These are phyloP conservation scores for Perca fluviatilis DNA, from an alignment of 2,113 vertebrate species.

Conservation along the genomic window DNA sequence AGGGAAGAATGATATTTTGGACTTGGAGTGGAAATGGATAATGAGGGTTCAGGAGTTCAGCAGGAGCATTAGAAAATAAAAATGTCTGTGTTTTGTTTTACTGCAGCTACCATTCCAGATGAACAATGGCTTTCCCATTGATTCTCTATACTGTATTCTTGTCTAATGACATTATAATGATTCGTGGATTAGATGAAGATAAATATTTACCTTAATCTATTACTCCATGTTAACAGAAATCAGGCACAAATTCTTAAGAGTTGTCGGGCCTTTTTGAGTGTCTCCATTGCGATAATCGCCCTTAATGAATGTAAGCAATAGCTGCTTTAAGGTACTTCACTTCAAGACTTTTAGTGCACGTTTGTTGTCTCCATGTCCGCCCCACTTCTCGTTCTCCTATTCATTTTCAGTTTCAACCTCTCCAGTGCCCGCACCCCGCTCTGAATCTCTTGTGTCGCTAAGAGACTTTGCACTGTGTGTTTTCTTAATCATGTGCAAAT, in stretches of 20 bases:
- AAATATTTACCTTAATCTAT: conserved; percentile 66
- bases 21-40: conserved; percentile 56
- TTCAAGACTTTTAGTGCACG: conserved; percentile 19
- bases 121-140: conserved; percentile 54
- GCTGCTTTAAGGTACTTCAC: conserved; percentile 38
- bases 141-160: conserved; percentile 59
- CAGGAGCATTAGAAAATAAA: conserved; percentile 64
- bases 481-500: conserved; percentile 82
- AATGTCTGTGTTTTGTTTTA: conserved; percentile 36
- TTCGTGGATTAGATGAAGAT: conserved; percentile 60
- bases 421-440: conserved; percentile 13
- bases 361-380: conserved; percentile 37
- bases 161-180: conserved; percentile 68
- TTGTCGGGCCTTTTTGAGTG: not conserved
- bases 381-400: conserved; percentile 8
- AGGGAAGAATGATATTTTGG: conserved; percentile 66
- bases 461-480: conserved; percentile 73
- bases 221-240: conserved; percentile 37
- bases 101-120: conserved; percentile 44
- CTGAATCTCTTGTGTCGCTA: conserved; percentile 44
- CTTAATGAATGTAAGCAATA: conserved; percentile 43
- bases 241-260: conserved; percentile 24
- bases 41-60: conserved; percentile 85
- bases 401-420: conserved; percentile 39
- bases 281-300: conserved; percentile 35